phyloP scores from a whole-genome alignment of 1,140 invertebrate genomes.

The Drosophila lacteicornis region DNA sequence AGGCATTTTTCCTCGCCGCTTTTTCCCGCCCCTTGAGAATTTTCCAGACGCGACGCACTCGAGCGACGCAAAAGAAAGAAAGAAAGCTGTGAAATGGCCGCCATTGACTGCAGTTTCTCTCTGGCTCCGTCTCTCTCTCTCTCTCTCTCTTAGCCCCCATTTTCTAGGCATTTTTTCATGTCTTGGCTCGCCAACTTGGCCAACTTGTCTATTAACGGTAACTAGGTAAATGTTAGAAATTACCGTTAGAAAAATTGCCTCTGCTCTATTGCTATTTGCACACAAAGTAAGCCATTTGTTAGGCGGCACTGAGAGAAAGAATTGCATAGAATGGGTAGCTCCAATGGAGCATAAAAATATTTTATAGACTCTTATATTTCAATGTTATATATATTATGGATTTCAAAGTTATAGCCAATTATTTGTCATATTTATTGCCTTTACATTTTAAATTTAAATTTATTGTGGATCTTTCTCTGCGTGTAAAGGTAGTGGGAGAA shows the following conservation, averaged over 20 bases:
- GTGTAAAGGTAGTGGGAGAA: constrained; percentile 18
- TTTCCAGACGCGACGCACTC: constrained; percentile 62
- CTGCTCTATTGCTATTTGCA: constrained; percentile 53
- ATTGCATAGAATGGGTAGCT: no score
- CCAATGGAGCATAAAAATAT: no score
- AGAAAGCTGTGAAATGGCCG: constrained; percentile 76
- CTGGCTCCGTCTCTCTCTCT: not conserved
- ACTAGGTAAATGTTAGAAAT: constrained; percentile 81
- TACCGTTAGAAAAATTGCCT: constrained; percentile 79
- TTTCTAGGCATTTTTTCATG: constrained; percentile 66
- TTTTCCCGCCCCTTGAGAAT: not conserved
- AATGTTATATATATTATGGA: not conserved
- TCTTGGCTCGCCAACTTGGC: constrained; percentile 75
- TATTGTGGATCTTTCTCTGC: not conserved
- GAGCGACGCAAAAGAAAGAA: constrained; percentile 60
- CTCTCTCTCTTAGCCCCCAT: constrained; percentile 1
- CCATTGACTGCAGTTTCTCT: constrained; percentile 42
- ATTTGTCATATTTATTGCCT: not conserved
- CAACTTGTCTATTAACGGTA: constrained; percentile 83
- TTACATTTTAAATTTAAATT: no score
- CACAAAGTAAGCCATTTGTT: constrained; percentile 66
- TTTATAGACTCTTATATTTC: no score
- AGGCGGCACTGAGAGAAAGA: constrained; percentile 19
- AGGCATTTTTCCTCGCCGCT: constrained; percentile 12
- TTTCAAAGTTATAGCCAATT: not conserved